Percentiles rank a stretch among this genome's conserved stretches.
These are phyloP conservation scores for Climacteris rufus DNA, from an alignment of 2,113 vertebrate genomes.

Conservation along the genomic window DNA sequence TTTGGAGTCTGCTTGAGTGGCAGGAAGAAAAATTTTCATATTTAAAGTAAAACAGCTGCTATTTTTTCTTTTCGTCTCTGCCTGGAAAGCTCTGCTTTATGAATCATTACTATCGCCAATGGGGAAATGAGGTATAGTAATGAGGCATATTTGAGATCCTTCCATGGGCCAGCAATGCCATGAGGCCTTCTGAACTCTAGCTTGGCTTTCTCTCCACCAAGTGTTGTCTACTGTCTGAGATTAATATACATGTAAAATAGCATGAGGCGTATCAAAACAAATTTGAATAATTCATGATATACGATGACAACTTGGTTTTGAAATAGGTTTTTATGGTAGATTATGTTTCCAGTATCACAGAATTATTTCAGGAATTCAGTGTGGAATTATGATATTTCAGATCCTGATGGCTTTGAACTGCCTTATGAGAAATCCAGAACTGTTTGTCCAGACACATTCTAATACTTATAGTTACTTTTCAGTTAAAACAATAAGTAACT, in stretches of 20 bases:
- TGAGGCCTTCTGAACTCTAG: not conserved
- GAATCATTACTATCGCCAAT: fast-evolving
- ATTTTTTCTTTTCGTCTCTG: not conserved
- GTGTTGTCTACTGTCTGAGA: not conserved
- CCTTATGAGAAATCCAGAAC: not conserved
- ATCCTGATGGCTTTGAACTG: not conserved
- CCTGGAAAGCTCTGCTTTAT: not conserved
- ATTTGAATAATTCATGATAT: not conserved
- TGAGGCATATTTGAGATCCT: not conserved
- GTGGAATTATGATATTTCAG: not conserved
- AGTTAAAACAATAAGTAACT: not conserved
- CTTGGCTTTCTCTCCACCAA: not conserved
- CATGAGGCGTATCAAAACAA: not conserved
- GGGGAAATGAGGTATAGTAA: not conserved
- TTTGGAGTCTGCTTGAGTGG: not conserved
- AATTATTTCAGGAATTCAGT: not conserved
- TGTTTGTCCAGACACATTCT: not conserved
- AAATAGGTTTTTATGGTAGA: not conserved
- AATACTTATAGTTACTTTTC: not conserved
- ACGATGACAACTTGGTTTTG: not conserved
- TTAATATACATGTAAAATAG: not conserved
- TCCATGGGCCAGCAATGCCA: fast-evolving
- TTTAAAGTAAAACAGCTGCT: not conserved
- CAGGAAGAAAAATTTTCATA: not conserved
- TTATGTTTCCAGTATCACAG: not conserved